Evolutionary conservation across 2,113 vertebrate genomes (phyloP), one percentile per base, ranked within the genome.

Genomic region (Montifringilla adamsi): DNA sequence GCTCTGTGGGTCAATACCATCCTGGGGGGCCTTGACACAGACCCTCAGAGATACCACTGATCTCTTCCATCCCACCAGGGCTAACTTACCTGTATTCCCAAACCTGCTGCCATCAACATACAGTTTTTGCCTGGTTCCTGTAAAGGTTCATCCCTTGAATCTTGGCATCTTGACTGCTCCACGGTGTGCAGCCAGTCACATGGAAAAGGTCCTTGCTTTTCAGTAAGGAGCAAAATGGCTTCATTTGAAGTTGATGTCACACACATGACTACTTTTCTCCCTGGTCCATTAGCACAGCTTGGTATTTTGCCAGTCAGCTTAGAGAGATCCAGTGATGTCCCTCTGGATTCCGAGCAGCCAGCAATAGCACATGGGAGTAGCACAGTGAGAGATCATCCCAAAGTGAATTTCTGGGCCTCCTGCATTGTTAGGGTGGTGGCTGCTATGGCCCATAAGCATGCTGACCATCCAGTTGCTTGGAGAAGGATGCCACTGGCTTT

Each of bases 11-110:
- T 56, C 35, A 64, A 3, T 50, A 37, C 12, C 59, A 19, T 9
- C 31, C 37, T 56, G 4, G 11, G 15, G 21, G 27, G 30, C 44
- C 15, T 20, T 27, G 50, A 15, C 41, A 24, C 4, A 8, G 46
- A 30, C 31, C 23, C n/a, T 47, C 46, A 52, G 44, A 37, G 39
- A 59, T 33, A 64, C 33, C 68, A 81, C 28, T 17, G 33, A 44
- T n/a, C 19, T 82, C 64, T 52, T 20, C 68, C 53, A 74, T n/a
- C 41, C 23, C 55, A n/a, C 12, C 7, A 4, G 7, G 7, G 13
- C 3, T 52, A 37, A 24, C 39, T 56, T 94, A 98, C 98, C 69
- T 41, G 33, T 20, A 52, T 39, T 59, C 44, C 59, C 68, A 44
- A 58, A 44, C 43, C 44, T 66, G 37, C 50, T 80, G 59, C 43